Evolutionary conservation across 2,888 invertebrate species (phyloP), one percentile per base, ranked within the genome.

Genomic region (Zaprionus lineosus): DNA sequence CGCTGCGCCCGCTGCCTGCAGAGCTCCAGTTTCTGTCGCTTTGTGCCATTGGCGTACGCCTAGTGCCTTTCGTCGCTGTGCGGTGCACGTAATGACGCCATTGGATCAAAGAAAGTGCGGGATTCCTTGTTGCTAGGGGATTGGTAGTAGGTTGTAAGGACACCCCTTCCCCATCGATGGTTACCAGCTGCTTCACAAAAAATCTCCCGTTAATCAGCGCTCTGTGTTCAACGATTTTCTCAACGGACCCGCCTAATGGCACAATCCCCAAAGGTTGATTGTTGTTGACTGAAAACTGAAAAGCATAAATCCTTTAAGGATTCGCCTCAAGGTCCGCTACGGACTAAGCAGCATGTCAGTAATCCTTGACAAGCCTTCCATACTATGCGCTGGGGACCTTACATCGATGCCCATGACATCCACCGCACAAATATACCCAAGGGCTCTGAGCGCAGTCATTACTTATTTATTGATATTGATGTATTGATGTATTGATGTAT

Each of bases 401-500:
- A 52, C 47, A 51, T 63, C 51, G 53, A 61, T 46, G 28, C 52
- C 46, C 59, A 47, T 51, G 44, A 36, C 33, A 48, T 44, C 33
- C 34, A 24, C n/a, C n/a, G n/a, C 36, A 40, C 43, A 44, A 36
- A 52, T 40, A 76, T 56, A 41, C 72, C 47, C 62, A 16, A 3
- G 67, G 62, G 14, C 48, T 2, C 3, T 47, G 28, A 33, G 34
- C 46, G 28, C 44, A 78, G 73, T 64, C 56, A 79, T 75, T 83
- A 79, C 62, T 66, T 81, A 83, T 81, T 66, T 73, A 82, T 79
- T 59, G 68, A 68, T 75, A 75, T 75, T 65, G 74, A 68, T 61
- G 8, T 8, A 31, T 24, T 24, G 64, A 60, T n/a, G n/a, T 70
- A 69, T 64, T 70, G 50, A 46, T 21, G 43, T 76, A 76, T 75